phyloP scores from a whole-genome alignment of 2,113 vertebrate genomes.

The Sapayoa aenigma region DNA sequence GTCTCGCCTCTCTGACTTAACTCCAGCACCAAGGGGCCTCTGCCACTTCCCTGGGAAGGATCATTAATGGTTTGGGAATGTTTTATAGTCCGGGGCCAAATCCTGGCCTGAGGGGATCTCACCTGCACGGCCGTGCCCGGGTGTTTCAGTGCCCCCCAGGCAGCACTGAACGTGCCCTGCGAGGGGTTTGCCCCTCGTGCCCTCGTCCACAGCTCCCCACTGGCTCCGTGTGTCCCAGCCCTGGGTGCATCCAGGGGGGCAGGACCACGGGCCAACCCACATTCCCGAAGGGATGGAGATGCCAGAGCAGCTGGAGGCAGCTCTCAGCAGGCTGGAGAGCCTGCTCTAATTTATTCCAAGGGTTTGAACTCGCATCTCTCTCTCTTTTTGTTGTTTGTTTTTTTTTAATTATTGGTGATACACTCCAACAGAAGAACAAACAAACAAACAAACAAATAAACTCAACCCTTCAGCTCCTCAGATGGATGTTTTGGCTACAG shows the following conservation, averaged over 20 bases:
- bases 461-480: slow-evolving; percentile 20
- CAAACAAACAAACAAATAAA: slow-evolving; percentile 49
- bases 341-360: not conserved
- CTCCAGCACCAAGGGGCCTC: not conserved
- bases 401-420: slow-evolving; percentile 41
- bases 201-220: accelerated
- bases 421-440: slow-evolving; percentile 34
- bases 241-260: not conserved
- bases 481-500: slow-evolving; percentile 48
- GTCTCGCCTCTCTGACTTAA: slow-evolving; percentile 33
- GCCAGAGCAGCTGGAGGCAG: not conserved
- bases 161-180: accelerated
- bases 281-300: accelerated
- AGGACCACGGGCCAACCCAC: accelerated
- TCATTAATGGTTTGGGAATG: not conserved
- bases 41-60: not conserved
- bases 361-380: not conserved
- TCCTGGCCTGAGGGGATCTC: not conserved
- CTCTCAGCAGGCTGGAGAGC: not conserved
- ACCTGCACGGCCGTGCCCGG: not conserved
- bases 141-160: accelerated
- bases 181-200: accelerated
- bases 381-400: not conserved
- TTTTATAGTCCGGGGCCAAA: not conserved
- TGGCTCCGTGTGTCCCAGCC: accelerated